Evolutionary conservation across 2,797 vertebrate species (phyloP).

Genomic region (Microctenopoma lineatum): DNA sequence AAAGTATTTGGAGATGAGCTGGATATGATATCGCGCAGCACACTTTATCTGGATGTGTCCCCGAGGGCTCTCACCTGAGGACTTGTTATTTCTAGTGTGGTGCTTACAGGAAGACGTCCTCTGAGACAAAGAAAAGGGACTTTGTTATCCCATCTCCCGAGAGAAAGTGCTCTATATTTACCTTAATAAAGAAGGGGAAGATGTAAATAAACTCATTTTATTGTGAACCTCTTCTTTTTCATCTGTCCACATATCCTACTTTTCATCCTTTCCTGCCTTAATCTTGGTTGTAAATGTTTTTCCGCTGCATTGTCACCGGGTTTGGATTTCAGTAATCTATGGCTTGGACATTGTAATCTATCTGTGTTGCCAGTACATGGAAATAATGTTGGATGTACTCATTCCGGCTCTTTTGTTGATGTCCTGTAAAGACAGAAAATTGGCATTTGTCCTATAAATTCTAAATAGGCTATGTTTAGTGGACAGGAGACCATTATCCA

Average conservation of each 20-base stretch:
- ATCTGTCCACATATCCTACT: slow-evolving; percentile 35
- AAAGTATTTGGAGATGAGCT: slow-evolving; percentile 59
- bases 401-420: slow-evolving; percentile 41
- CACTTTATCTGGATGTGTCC: slow-evolving; percentile 56
- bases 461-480: slow-evolving; percentile 49
- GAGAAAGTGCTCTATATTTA: slow-evolving; percentile 67
- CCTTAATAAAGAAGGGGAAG: slow-evolving; percentile 44
- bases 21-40: slow-evolving; percentile 42
- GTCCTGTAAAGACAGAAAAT: slow-evolving; percentile 41
- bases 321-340: slow-evolving; percentile 51
- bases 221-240: slow-evolving; percentile 34
- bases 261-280: slow-evolving; percentile 31
- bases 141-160: slow-evolving; percentile 52
- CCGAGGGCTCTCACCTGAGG: slow-evolving; percentile 63
- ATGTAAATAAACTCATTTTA: slow-evolving; percentile 59
- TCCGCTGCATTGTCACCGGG: slow-evolving; percentile 44
- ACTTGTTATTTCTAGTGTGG: slow-evolving; percentile 66
- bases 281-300: slow-evolving; percentile 58
- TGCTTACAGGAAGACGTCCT: slow-evolving; percentile 61
- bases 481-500: slow-evolving; percentile 44
- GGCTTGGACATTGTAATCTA: slow-evolving; percentile 51
- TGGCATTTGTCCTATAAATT: slow-evolving; percentile 57
- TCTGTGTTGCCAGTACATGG: slow-evolving; percentile 48
- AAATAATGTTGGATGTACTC: slow-evolving; percentile 41
- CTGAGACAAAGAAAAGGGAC: slow-evolving; percentile 49